Evolutionary conservation across 1,140 invertebrate species (phyloP), one percentile per base, ranked within the genome.

Genomic region (Cotesia chilonis): DNA sequence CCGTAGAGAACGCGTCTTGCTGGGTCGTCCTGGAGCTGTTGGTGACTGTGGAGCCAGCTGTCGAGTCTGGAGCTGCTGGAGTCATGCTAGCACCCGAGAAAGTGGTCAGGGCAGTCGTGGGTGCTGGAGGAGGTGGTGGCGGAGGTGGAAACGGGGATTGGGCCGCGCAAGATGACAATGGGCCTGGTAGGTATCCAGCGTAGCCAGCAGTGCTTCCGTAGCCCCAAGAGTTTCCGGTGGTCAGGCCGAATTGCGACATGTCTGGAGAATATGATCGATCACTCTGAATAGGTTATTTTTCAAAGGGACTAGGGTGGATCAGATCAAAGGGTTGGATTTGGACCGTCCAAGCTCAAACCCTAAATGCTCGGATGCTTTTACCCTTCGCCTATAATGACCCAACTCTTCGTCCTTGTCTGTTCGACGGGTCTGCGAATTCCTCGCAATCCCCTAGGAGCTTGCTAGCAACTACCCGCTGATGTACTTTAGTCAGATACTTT

Each of bases 141-240:
- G 68, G 91, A 87, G 54, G 91, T 84, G 69, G 92, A 88, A 76
- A 92, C 88, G 76, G 91, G 88, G 84, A 92, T 91, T 73, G 92
- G 89, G 80, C 90, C 81, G 67, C 91, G 86, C 77, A 94, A 73
- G 82, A 89, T 83, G 83, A 89, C 77, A 89, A 77, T 37, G 87
- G 83, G 51, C 90, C 89, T 28, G 91, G 90, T 76, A 93, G 89
- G 78, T 94, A 95, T 0, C 93, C 92, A 0, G 93, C 93, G 81
- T 94, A 94, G 3, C 92, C 93, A 14, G 92, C 92, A 7, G 93
- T 92, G n/a, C 92, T 91, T 4, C 93, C 90, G 80, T 94, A 94
- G 52, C 93, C 92, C 93, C 93, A 95, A 3, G 92, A 92, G 81
- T 94, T 94, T 72, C 92, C 90, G 73, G 92, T 92, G 79, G 92